A percentile compares a stretch with the other conserved stretches of the same genome.
phyloP scores from a whole-genome alignment of 2,113 vertebrate species.

The Chaetura pelagica region DNA sequence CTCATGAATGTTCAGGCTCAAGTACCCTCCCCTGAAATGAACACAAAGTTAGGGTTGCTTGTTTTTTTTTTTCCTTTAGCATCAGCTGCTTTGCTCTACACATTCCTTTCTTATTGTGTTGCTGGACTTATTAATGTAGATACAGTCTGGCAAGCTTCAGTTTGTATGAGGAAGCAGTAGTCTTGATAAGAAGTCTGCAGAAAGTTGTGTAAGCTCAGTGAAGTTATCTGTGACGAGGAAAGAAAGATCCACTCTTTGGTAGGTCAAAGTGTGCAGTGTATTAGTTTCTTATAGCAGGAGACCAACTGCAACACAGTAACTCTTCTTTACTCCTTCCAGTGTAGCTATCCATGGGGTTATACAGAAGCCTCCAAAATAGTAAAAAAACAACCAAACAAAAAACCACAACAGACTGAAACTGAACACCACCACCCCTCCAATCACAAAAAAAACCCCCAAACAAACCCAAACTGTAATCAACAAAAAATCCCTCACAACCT shows the following conservation, averaged over 20 bases:
- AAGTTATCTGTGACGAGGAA: not conserved
- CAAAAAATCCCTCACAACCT: fast-evolving
- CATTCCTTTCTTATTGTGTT: not conserved
- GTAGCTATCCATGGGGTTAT: not conserved
- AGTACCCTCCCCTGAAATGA: not conserved
- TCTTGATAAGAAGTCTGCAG: not conserved
- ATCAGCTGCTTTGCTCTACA: not conserved
- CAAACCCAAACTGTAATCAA: too few species aligned
- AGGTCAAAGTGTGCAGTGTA: not conserved
- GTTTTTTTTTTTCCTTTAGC: not conserved
- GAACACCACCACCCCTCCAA: not conserved
- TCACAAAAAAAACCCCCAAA: fast-evolving
- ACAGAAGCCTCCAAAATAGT: not conserved
- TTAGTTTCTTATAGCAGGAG: not conserved
- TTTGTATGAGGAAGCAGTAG: not conserved
- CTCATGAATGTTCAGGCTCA: not conserved
- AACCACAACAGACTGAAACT: fast-evolving
- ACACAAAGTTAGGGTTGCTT: too few species aligned
- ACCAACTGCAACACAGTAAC: not conserved
- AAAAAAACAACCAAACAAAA: not conserved
- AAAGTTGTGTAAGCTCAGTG: not conserved
- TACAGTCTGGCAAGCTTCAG: not conserved
- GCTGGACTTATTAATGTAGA: not conserved
- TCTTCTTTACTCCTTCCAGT: not conserved
- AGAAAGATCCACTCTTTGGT: not conserved